These are phyloP conservation scores for Netelia virgata DNA, from an alignment of 2,888 invertebrate genomes.

Conservation along the genomic window DNA sequence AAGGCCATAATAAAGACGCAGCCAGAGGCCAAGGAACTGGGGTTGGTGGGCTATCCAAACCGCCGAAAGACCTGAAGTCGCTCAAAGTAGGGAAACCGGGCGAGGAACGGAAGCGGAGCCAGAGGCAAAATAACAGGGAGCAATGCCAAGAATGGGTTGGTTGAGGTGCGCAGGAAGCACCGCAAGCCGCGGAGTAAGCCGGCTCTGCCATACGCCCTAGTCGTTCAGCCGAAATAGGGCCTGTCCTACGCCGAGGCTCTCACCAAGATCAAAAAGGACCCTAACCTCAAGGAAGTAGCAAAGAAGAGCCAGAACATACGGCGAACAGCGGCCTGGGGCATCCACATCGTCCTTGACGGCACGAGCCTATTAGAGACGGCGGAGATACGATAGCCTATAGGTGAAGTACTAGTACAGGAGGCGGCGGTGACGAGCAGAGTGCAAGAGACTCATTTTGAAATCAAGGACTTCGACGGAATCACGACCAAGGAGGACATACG, in stretches of 20 bases:
- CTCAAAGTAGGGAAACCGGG: too few species aligned
- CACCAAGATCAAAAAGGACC: constrained; percentile 4
- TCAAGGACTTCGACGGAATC: constrained; percentile 61
- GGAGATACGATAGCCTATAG: not conserved
- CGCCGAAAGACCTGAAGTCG: too few species aligned
- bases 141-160: too few species aligned
- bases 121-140: too few species aligned
- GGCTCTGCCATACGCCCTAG: constrained; percentile 1
- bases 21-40: not conserved
- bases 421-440: constrained; percentile 54
- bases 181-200: not conserved
- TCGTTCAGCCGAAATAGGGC: not conserved
- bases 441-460: constrained; percentile 59
- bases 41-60: too few species aligned
- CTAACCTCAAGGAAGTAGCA: not conserved
- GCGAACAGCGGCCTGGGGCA: not conserved
- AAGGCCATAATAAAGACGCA: too few species aligned
- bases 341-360: not conserved
- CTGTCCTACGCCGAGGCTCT: not conserved
- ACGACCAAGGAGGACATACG: constrained; percentile 64
- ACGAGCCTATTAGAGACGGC: not conserved
- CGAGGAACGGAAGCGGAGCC: too few species aligned
- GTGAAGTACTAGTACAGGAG: constrained; percentile 12
- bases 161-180: too few species aligned
- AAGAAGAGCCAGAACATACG: not conserved